Evolutionary conservation across 2,888 invertebrate species (phyloP).

Genomic region (Leptinotarsa juncta): DNA sequence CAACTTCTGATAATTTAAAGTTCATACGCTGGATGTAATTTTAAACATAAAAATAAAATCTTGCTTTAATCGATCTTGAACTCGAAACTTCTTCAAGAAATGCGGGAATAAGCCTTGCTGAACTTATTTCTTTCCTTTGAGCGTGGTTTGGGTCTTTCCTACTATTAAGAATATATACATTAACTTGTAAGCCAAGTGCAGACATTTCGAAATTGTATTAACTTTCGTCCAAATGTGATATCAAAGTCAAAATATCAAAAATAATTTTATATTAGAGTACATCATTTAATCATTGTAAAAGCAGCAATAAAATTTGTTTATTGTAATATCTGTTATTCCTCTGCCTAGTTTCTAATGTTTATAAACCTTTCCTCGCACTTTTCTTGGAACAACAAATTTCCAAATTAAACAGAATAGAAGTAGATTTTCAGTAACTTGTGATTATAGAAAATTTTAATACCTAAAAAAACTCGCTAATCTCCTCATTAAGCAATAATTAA

Average conservation of each 20-base stretch:
- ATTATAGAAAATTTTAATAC: no score
- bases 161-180: slow-evolving; percentile 5
- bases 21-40: neutral
- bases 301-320: slow-evolving; percentile 5
- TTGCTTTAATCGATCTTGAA: slow-evolving; percentile 4
- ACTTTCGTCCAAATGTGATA: slow-evolving; percentile 27
- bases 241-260: slow-evolving; percentile 24
- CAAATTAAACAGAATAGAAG: no score
- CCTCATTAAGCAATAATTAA: no score
- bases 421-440: no score
- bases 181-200: slow-evolving; percentile 4
- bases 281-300: slow-evolving; percentile 8
- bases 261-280: slow-evolving; percentile 19
- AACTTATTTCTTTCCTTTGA: slow-evolving; percentile 6
- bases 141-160: slow-evolving; percentile 20
- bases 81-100: neutral
- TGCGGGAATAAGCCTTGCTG: slow-evolving; percentile 10
- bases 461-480: no score
- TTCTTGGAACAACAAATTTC: no score
- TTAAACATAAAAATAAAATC: neutral
- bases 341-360: neutral
- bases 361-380: no score
- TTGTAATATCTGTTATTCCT: neutral
- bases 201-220: slow-evolving; percentile 7
- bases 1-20: neutral